A percentile compares a stretch with the other conserved stretches of the same genome.
Conservation (phyloP, 64 coral and sea anemone species). For the Porites australiensis region DNA sequence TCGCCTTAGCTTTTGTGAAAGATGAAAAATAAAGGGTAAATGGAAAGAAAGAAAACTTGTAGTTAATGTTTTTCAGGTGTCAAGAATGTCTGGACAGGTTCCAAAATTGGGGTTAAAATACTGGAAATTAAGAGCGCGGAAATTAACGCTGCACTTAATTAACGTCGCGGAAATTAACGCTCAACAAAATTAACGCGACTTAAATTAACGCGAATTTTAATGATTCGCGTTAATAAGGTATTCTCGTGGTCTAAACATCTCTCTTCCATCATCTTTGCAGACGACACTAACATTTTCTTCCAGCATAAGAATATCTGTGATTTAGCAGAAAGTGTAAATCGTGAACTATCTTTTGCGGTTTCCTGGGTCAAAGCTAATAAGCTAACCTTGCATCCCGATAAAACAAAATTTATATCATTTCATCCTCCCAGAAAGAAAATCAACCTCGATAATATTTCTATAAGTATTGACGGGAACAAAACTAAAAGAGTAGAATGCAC, state of each 20-base stretch:
- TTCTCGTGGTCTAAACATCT: conserved; percentile 15
- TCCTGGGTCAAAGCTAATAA: conserved; percentile 34
- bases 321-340: conserved; percentile 6
- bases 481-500: conserved; percentile 18
- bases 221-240: too few species aligned
- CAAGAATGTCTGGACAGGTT: too few species aligned
- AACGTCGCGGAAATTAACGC: too few species aligned
- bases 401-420: conserved; percentile 56
- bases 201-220: too few species aligned
- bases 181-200: too few species aligned
- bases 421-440: conserved; percentile 49
- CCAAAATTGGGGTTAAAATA: too few species aligned
- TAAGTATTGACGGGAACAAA: conserved; percentile 47
- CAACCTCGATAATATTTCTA: conserved; percentile 17
- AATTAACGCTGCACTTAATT: too few species aligned
- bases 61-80: too few species aligned
- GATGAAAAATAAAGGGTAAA: too few species aligned
- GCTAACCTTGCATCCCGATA: conserved; percentile 31
- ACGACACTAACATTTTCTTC: conserved; percentile 30
- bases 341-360: neutral
- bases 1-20: too few species aligned
- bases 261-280: conserved; percentile 48
- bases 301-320: conserved; percentile 4
- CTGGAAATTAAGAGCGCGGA: too few species aligned
- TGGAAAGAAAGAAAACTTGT: too few species aligned